Conservation (phyloP, 2,113 vertebrate genomes). For the Triplophysa siluroides region DNA sequence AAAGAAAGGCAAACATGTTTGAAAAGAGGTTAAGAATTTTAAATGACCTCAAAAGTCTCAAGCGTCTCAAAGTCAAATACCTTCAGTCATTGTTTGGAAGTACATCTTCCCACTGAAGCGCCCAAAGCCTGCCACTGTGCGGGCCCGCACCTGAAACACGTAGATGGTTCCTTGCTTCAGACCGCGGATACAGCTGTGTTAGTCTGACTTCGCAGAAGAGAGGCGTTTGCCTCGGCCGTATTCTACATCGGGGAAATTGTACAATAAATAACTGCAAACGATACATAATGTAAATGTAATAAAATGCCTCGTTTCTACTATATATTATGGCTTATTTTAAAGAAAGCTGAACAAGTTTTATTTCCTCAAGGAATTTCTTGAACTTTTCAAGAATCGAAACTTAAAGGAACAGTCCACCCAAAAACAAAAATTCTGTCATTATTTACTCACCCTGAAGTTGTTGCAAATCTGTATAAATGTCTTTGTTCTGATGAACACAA, state of each 20-base stretch:
- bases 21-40: too few species aligned
- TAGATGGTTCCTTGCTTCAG: constrained; percentile 92
- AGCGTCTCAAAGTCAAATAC: constrained; percentile 64
- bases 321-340: too few species aligned
- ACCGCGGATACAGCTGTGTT: constrained; percentile 88
- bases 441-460: too few species aligned
- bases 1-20: too few species aligned
- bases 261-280: not conserved
- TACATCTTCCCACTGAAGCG: constrained; percentile 97
- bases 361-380: too few species aligned
- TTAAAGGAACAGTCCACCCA: too few species aligned
- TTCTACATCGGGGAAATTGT: constrained; percentile 71
- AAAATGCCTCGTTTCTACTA: too few species aligned
- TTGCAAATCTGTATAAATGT: too few species aligned
- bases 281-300: too few species aligned
- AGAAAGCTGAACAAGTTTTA: too few species aligned
- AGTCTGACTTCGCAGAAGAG: constrained; percentile 89
- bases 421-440: too few species aligned
- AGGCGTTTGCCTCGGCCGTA: constrained; percentile 85
- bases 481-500: too few species aligned
- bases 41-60: not conserved
- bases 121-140: constrained; percentile 93
- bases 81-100: constrained; percentile 97
- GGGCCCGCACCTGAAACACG: constrained; percentile 93
- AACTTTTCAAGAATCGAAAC: not conserved